phyloP scores from a whole-genome alignment of 2,113 vertebrate genomes.

The Shinisaurus crocodilurus region DNA sequence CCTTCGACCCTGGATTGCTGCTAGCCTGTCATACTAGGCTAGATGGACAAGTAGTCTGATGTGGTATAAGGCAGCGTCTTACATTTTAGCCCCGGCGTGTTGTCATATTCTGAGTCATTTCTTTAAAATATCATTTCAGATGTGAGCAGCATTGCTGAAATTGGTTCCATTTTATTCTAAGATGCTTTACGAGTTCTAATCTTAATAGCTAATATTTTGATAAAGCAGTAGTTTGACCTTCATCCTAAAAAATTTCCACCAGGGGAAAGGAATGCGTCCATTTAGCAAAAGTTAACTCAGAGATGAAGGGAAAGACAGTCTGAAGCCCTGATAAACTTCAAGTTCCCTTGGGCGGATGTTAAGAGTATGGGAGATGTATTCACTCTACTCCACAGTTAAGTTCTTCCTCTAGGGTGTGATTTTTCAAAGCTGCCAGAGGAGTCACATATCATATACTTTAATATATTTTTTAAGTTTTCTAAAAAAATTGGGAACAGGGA shows the following conservation, averaged over 20 bases:
- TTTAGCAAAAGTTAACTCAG: background rate
- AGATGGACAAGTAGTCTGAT: background rate
- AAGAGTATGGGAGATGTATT: background rate
- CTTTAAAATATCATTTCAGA: conserved; percentile 12
- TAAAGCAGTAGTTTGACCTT: background rate
- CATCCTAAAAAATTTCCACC: conserved; percentile 2
- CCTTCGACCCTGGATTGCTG: too few species aligned
- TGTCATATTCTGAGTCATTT: background rate
- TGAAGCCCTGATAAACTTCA: background rate
- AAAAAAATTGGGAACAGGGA: background rate
- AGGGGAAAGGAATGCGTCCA: background rate
- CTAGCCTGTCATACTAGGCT: too few species aligned
- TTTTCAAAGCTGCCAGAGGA: background rate
- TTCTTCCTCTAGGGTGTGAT: background rate
- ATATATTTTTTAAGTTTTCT: conserved; percentile 17
- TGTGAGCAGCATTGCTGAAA: background rate
- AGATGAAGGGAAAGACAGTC: background rate
- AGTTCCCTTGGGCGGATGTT: background rate
- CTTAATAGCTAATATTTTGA: background rate
- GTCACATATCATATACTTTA: background rate
- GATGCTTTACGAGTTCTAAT: background rate
- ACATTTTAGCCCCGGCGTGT: background rate
- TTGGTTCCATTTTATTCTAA: background rate
- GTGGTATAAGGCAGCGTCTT: background rate
- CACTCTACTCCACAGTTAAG: background rate